Evolutionary conservation across 2,888 invertebrate genomes (phyloP).

Genomic region (Carterocephalus palaemon): DNA sequence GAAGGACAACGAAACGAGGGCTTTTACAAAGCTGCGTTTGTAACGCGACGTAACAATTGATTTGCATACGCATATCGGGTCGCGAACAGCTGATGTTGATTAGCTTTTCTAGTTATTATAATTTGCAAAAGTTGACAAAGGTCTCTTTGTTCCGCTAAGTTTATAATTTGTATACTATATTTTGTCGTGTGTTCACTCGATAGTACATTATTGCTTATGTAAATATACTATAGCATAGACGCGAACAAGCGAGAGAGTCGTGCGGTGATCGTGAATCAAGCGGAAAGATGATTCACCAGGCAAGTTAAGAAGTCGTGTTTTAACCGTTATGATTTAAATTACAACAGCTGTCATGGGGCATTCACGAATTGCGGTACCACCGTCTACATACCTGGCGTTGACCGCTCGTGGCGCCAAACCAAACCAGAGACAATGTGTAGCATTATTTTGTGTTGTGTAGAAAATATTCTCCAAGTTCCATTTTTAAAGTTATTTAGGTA

Average conservation of each 20-base stretch:
- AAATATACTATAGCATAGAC: conserved; percentile 1
- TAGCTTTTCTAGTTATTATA: conserved; percentile 28
- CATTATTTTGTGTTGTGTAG: not conserved
- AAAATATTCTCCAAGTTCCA: too few species aligned
- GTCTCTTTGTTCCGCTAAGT: conserved; percentile 17
- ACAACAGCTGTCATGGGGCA: conserved; percentile 62
- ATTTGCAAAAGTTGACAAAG: conserved; percentile 4
- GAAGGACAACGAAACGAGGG: conserved; percentile 51
- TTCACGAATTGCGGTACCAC: conserved; percentile 63
- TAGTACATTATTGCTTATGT: too few species aligned
- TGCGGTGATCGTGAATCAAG: conserved; percentile 52
- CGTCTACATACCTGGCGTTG: conserved; percentile 48
- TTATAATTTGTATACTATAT: conserved; percentile 17
- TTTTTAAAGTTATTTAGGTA: too few species aligned
- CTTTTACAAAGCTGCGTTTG: conserved; percentile 31
- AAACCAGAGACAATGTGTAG: conserved; percentile 36
- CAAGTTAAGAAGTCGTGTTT: conserved; percentile 52
- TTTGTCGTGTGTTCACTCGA: too few species aligned
- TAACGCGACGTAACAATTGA: conserved; percentile 24
- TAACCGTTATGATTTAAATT: conserved; percentile 75
- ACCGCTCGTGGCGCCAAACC: conserved; percentile 38
- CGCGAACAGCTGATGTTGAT: conserved; percentile 34
- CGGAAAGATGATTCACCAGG: conserved; percentile 72
- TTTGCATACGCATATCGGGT: conserved; percentile 26
- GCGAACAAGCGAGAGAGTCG: conserved; percentile 8